Base-by-base conservation (phyloP, 2,797 vertebrate genomes). In the Brachymystax lenok region DNA sequence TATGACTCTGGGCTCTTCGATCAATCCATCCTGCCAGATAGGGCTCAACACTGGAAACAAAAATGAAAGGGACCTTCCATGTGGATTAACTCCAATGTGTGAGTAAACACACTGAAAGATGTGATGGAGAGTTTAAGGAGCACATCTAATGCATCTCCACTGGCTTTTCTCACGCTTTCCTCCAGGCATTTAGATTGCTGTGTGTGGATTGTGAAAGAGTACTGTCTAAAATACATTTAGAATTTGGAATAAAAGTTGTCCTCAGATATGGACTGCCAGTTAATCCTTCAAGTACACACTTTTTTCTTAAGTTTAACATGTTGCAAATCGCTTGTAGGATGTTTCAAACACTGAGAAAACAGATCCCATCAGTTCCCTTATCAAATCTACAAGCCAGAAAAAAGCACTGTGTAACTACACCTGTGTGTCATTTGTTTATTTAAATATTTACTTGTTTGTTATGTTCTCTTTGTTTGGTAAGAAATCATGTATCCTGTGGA, bases 381-480 rank as follows among this genome's bases (percentile, higher is more conserved):
- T 75, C 74, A 71, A 74, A 82, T 30, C 66, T 33, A 68, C 28
- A 35, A 17, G 66, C 30, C 30, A 33, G 66, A 33, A 33, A 17
- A 16, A 19, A 10, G 66, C 14, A 33, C 27, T 35, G 66, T 28
- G 33, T 35, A 85, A 82, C 63, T 76, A 85, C 75, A 66, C 73
- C 52, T 16, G 40, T 73, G 71, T 76, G 67, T 74, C 50, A 75
- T 30, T 74, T 56, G 83, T 84, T 82, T 81, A 86, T 87, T 87
- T 81, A 83, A 86, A 82, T 82, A 82, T 84, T 76, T 77, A 67
- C 69, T 83, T 79, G 71, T 85, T 84, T 82, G 77, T 82, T 83
- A 63, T 84, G 61, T 75, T 78, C 63, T 79, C 54, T 67, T 73
- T 73, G 68, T 79, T 79, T 82, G 69, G 73, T 83, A 78, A 73